Base-by-base conservation (phyloP, 2,888 invertebrate genomes). In the Timema podura region DNA sequence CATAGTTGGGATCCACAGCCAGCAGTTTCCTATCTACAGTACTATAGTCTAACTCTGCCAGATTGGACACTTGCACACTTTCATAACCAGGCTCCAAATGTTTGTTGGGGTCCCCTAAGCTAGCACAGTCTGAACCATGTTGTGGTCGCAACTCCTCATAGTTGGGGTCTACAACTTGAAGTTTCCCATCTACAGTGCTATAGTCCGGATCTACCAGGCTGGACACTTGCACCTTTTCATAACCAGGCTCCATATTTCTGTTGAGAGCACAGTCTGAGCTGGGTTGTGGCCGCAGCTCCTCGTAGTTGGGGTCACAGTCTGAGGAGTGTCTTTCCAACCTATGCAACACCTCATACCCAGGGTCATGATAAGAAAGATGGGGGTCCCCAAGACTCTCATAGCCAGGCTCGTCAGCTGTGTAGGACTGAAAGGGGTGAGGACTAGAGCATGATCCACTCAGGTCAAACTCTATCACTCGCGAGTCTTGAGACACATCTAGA, bases 291-390 rank as follows among this genome's bases (percentile, higher is more conserved):
- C 87, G 84, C 65, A 93, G 80, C 74, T 91, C 89, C 81, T 93
- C 93, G 79, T 93, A 93, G 79, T 92, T 93, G 0, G 92, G 91
- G 82, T 92, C 92, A 5, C 86, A 86, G 75, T 88, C 89, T 0
- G 86, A 70, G 15, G 65, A 57, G 15, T 68, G 11, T 9, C 65
- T 64, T 16, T 69, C 54, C n/a, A n/a, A n/a, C n/a, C n/a, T n/a
- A 67, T 44, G 30, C 48, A 91, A 85, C 66, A 88, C 88, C 78
- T 92, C 91, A 79, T 92, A 92, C 7, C 89, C 90, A 0, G 90
- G 88, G 81, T 91, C 91, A 73, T 85, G 48, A 48, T 54, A 69
- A n/a, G 30, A 51, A 48, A 64, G 61, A 61, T 47, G 68, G 10
- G 68, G 30, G 13, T 66, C 59, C 16, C 64, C 65, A 46, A 80